A percentile compares a stretch with the other conserved stretches of the same genome.
These are phyloP conservation scores for Chaetophractus vellerosus DNA, from an alignment of 2,797 vertebrate species.

Conservation along the genomic window DNA sequence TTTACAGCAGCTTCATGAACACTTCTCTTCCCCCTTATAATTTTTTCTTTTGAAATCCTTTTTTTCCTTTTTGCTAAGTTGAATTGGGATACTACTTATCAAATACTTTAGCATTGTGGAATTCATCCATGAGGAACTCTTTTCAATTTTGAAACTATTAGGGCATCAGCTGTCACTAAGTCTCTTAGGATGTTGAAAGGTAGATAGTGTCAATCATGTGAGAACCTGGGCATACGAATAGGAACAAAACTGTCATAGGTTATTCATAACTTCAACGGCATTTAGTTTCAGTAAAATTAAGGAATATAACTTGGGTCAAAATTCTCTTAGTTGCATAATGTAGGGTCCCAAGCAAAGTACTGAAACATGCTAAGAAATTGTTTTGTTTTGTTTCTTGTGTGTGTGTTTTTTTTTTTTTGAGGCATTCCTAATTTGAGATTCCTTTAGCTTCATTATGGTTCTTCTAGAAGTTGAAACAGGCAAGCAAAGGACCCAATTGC, in stretches of 20 bases:
- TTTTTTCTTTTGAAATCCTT: not conserved
- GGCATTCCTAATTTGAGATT: constrained; percentile 89
- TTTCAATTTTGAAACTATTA: constrained; percentile 79
- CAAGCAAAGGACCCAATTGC: constrained; percentile 83
- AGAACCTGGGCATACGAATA: constrained; percentile 79
- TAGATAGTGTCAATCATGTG: constrained; percentile 71
- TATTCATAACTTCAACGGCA: constrained; percentile 85
- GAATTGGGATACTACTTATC: constrained; percentile 83
- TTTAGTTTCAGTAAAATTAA: constrained; percentile 88
- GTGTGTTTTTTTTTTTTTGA: constrained; percentile 80
- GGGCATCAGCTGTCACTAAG: constrained; percentile 79
- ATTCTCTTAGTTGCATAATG: constrained; percentile 82
- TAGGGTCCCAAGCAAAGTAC: constrained; percentile 62
- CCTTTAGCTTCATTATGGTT: constrained; percentile 86
- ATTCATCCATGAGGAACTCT: constrained; percentile 83
- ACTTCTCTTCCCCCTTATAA: constrained; percentile 64
- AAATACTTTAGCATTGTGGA: constrained; percentile 87
- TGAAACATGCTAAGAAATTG: constrained; percentile 85
- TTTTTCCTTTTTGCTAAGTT: constrained; percentile 47
- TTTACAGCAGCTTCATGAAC: constrained; percentile 79
- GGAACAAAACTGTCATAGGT: constrained; percentile 86
- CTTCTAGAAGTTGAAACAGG: constrained; percentile 78
- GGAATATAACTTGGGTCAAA: constrained; percentile 86
- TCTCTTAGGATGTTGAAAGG: not conserved
- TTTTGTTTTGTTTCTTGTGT: no score